A percentile compares a stretch with the other conserved stretches of the same genome.
Conservation (phyloP, 2,797 vertebrate species). For the Silurus lanzhouensis region DNA sequence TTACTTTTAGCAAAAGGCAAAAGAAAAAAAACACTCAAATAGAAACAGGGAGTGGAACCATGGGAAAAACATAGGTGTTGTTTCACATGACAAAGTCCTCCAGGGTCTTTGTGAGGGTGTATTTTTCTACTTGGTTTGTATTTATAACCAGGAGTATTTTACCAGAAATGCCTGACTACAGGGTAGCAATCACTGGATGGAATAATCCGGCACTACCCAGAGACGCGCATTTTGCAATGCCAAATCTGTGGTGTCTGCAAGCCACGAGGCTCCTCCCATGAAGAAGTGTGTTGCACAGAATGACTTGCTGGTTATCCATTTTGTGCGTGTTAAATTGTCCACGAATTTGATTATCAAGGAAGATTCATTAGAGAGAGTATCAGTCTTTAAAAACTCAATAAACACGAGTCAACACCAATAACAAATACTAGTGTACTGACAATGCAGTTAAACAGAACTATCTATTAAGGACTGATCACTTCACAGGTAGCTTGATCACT, state of each 20-base stretch:
- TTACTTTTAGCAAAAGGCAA: not conserved
- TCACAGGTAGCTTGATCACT: not conserved
- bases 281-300: not conserved
- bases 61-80: not conserved
- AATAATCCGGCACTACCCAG: not conserved
- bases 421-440: not conserved
- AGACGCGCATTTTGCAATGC: not conserved
- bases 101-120: too few relatives aligned
- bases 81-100: not conserved
- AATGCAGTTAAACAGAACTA: not conserved
- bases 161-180: slow-evolving; percentile 9
- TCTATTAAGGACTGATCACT: not conserved
- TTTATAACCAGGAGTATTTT: not conserved
- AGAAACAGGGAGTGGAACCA: not conserved
- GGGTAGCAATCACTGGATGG: slow-evolving; percentile 36
- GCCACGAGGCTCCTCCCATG: not conserved
- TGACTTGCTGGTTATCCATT: not conserved
- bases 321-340: not conserved
- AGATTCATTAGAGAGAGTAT: not conserved
- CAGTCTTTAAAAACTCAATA: not conserved
- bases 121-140: not conserved
- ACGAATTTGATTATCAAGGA: not conserved
- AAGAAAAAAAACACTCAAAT: not conserved
- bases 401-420: not conserved
- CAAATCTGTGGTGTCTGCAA: not conserved